Percentiles rank a stretch among this genome's conserved stretches.
Evolutionary conservation across 1,140 invertebrate genomes (phyloP).

Genomic region (Drosophila micromelanica): DNA sequence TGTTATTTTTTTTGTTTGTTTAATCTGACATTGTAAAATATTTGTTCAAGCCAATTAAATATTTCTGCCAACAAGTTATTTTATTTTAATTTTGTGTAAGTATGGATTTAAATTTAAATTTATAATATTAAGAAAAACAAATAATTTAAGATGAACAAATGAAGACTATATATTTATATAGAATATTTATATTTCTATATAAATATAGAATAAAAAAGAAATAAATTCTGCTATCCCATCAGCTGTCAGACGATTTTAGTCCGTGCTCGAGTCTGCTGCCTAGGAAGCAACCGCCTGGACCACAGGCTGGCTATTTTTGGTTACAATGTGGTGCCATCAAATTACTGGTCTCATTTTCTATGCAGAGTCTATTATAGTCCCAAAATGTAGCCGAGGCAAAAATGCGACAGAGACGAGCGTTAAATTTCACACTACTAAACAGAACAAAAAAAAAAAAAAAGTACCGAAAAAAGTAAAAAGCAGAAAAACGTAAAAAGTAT

Average conservation of each 20-base stretch:
- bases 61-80: too few relatives aligned
- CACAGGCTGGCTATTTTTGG: slow-evolving; percentile 71
- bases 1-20: too few relatives aligned
- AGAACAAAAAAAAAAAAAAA: slow-evolving; percentile 14
- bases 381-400: slow-evolving; percentile 64
- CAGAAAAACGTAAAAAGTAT: slow-evolving; percentile 29
- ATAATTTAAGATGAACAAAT: too few relatives aligned
- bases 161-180: too few relatives aligned
- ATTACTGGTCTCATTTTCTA: slow-evolving; percentile 80
- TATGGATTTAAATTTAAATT: too few relatives aligned
- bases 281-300: slow-evolving; percentile 24
- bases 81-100: too few relatives aligned
- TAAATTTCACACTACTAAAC: slow-evolving; percentile 76
- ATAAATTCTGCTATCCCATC: background rate
- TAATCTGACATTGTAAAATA: too few relatives aligned
- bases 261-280: background rate
- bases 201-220: background rate
- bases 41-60: too few relatives aligned
- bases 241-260: background rate
- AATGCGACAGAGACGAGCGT: slow-evolving; percentile 78
- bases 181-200: too few relatives aligned
- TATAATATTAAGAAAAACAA: too few relatives aligned
- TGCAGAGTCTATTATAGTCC: slow-evolving; percentile 74
- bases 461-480: slow-evolving; percentile 22
- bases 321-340: slow-evolving; percentile 77